Evolutionary conservation across 2,113 vertebrate genomes (phyloP), one percentile per base, ranked within the genome.

Genomic region (Trichomycterus rosablanca): DNA sequence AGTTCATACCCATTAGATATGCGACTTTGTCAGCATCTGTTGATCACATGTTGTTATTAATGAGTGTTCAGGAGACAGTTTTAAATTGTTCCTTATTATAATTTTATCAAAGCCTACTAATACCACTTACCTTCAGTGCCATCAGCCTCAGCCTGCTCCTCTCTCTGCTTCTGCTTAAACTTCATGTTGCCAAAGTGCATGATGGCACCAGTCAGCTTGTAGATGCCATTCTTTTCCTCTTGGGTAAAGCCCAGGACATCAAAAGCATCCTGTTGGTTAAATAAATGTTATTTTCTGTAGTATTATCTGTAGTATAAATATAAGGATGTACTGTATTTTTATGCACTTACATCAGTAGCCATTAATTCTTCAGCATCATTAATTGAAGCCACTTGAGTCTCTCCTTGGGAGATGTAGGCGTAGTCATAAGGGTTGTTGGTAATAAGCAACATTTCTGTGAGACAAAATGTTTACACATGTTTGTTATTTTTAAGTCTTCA

Each of bases 1-100:
- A 92, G 75, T 93, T 92, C 37, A 93, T 73, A 1, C 88, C 88
- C 90, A 92, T 91, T 67, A 92, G 81, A 53, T 92, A 92, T 0
- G 90, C 86, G 0, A 83, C 84, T 16, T 93, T 93, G 58, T 93
- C 91, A 0, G 87, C 85, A 66, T 91, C 91, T 93, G 68, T 11
- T 39, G 18, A 23, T 24, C 11, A 32, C 26, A 15, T n/a, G 5
- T 5, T 42, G 42, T 14, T 22, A 11, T 35, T 5, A 39, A 22
- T 11, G 26, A 30, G 7, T 7, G 7, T 30, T 30, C n/a, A n/a
- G 26, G 26, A 7, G 3, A 7, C 26, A 37, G 11, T 37, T 4
- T 37, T 3, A 37, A 37, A 37, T 37, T 4, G 12, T 37, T 3
- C 12, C 3, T 3, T 37, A 37, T 32, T 32, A 32, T 4, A 5